Percentiles rank a stretch among this genome's conserved stretches.
These are phyloP conservation scores for Ennomos quercinarius DNA, from an alignment of 2,888 invertebrate species.

Conservation along the genomic window DNA sequence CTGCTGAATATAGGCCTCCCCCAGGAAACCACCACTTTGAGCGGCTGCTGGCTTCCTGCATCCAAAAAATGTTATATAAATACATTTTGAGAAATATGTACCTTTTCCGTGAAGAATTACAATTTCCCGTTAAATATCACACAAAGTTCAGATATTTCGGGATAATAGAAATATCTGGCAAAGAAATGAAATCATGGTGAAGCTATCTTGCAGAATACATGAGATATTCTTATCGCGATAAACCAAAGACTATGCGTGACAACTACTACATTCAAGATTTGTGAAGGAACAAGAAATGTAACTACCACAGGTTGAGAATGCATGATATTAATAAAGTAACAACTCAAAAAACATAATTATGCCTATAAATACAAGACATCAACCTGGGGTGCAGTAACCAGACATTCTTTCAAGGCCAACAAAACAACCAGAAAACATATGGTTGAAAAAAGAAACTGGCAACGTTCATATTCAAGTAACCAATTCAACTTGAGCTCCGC, in stretches of 20 bases:
- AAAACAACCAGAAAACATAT: slow-evolving; percentile 81
- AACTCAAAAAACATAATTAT: slow-evolving; percentile 48
- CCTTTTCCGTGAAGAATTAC: slow-evolving; percentile 4
- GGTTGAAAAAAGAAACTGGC: slow-evolving; percentile 73
- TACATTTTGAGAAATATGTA: no score
- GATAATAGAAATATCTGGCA: slow-evolving; percentile 9
- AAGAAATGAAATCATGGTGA: slow-evolving; percentile 3
- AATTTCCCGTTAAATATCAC: slow-evolving; percentile 8
- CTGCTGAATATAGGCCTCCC: no score
- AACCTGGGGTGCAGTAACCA: slow-evolving; percentile 70
- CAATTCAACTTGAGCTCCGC: slow-evolving; percentile 58
- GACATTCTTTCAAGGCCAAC: slow-evolving; percentile 80
- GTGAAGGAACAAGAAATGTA: slow-evolving; percentile 11
- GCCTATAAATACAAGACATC: slow-evolving; percentile 69
- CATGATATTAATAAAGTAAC: slow-evolving; percentile 30
- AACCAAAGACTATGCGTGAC: no score
- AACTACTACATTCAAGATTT: slow-evolving; percentile 1
- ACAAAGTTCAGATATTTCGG: slow-evolving; percentile 23
- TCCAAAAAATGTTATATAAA: no score
- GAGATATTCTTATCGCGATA: no score
- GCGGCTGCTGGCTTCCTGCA: no score
- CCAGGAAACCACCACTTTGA: no score
- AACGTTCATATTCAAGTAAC: slow-evolving; percentile 54
- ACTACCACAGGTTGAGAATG: slow-evolving; percentile 35
- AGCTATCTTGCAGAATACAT: not conserved